Conservation (phyloP, 64 coral and sea anemone genomes). For the Montipora cactus region DNA sequence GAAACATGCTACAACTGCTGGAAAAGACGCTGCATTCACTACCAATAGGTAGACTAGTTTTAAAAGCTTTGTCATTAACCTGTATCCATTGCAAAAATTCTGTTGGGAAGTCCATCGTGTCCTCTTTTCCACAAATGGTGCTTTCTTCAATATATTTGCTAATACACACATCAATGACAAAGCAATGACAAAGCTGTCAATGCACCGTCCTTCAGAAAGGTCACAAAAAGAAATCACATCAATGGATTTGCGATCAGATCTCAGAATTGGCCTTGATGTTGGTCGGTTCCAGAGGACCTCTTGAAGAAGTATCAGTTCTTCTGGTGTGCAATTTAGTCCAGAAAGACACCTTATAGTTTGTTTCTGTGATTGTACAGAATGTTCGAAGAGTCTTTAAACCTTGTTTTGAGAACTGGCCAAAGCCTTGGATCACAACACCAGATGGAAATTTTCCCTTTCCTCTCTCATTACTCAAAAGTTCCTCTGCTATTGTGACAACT, state of each 20-base stretch:
- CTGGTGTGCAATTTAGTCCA: neutral
- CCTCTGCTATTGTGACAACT: neutral
- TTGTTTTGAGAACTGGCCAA: slow-evolving; percentile 5
- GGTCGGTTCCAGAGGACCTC: slow-evolving; percentile 27
- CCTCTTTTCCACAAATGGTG: neutral
- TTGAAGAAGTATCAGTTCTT: neutral
- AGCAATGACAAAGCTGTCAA: slow-evolving; percentile 69
- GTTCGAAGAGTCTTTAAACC: neutral
- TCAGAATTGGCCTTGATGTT: slow-evolving; percentile 17
- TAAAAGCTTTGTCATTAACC: slow-evolving; percentile 33
- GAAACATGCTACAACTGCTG: slow-evolving; percentile 47
- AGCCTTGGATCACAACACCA: neutral
- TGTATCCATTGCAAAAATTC: slow-evolving; percentile 70
- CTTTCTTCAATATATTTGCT: slow-evolving; percentile 60
- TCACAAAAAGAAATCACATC: slow-evolving; percentile 66
- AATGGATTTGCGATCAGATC: slow-evolving; percentile 7
- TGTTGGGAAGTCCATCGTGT: slow-evolving; percentile 56
- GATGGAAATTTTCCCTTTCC: neutral
- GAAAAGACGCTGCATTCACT: slow-evolving; percentile 13
- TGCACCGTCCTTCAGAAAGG: slow-evolving; percentile 49
- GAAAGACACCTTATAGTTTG: slow-evolving; percentile 23
- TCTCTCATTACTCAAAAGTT: neutral
- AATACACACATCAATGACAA: slow-evolving; percentile 64
- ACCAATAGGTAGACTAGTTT: neutral
- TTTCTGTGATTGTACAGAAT: slow-evolving; percentile 27